Conservation (phyloP, 2,888 invertebrate genomes). For the Erebia palarica region DNA sequence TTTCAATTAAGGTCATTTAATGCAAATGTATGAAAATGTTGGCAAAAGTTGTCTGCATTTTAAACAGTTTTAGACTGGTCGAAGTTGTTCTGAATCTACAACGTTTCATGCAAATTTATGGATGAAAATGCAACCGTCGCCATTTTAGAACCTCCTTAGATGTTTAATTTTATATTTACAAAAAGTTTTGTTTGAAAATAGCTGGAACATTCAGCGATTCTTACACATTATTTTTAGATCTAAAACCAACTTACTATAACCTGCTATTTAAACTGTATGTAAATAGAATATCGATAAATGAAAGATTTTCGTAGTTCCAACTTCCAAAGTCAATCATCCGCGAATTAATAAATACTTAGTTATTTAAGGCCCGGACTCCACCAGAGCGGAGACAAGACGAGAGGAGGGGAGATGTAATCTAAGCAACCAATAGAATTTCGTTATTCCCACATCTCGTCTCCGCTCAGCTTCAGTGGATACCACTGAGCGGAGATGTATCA, state of each 20-base stretch:
- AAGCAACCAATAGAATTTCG: no score
- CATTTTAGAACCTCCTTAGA: constrained; percentile 9
- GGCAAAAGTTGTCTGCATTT: constrained; percentile 20
- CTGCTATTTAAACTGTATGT: no score
- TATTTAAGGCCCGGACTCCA: no score
- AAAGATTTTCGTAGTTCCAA: no score
- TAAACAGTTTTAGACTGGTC: constrained; percentile 23
- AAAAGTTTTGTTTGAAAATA: constrained; percentile 13
- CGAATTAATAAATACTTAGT: no score
- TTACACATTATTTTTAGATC: neutral
- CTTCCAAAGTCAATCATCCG: no score
- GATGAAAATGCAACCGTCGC: constrained; percentile 19
- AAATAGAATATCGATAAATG: no score
- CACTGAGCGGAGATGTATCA: no score
- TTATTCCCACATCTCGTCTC: no score
- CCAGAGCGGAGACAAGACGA: no score
- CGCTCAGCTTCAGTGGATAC: no score
- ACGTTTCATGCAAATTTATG: constrained; percentile 22
- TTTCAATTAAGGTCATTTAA: constrained; percentile 90
- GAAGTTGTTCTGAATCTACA: constrained; percentile 22
- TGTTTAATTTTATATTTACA: neutral
- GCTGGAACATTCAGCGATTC: neutral
- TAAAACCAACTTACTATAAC: neutral
- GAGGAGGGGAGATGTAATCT: no score
- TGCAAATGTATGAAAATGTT: constrained; percentile 24